Base-by-base conservation (phyloP, 2,797 vertebrate genomes). In the Helicolenus hilgendorfi region DNA sequence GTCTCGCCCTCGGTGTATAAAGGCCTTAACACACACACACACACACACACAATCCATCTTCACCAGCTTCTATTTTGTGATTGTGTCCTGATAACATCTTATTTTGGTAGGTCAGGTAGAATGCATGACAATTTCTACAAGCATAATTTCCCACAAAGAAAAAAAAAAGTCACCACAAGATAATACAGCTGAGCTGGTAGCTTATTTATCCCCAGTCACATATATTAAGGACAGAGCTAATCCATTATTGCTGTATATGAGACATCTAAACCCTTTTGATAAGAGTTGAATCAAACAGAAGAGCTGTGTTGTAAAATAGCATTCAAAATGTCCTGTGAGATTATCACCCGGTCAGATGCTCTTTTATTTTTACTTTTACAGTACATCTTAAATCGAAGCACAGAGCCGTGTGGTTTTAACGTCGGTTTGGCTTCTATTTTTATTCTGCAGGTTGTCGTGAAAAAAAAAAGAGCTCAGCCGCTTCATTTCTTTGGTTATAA, bases 401-500 rank as follows among this genome's bases (percentile, higher is more conserved):
- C 3, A 68, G 36, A 53, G 18, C 53, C 7, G 24, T 78, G 33
- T 64, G 63, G 18, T 85, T 85, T 85, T 60, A 35, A 65, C 26
- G 24, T 76, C 72, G 69, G 36, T 69, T 70, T 71, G 49, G 31
- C 58, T 35, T 69, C 36, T 75, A 69, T 72, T 89, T 91, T 84
- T 77, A 80, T 80, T 86, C 69, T 80, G 59, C 29, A 26, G 59
- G 31, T 75, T 81, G 68, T 69, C 79, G 62, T 72, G 56, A 79
- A 33, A 86, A 79, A 33, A 86, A 41, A 73, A n/a, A 86, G 53
- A 73, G 60, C 31, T 45, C 41, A 67, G 69, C 74, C 27, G 60
- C 71, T 83, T 84, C n/a, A 79, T 87, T 85, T 88, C 35, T 73
- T 18, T 78, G 26, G 18, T 56, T 64, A 53, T 86, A 65, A 70